phyloP scores from a whole-genome alignment of 2,113 vertebrate genomes.

The Odontophorus gujanensis region DNA sequence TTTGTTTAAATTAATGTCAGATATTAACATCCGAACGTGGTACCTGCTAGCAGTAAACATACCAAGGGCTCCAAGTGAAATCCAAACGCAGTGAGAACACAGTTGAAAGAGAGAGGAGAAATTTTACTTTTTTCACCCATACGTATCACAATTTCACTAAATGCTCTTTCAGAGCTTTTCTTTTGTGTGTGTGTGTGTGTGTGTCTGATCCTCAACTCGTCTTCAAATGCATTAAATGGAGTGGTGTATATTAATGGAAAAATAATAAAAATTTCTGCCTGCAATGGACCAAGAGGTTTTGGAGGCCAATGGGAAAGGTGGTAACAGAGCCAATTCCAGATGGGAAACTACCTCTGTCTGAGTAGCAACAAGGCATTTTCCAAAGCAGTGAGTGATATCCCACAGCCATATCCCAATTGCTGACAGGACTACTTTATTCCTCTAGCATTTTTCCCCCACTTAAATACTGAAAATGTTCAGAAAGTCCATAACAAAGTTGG shows the following conservation, averaged over 20 bases:
- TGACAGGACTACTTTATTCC: background rate
- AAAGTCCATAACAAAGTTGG: background rate
- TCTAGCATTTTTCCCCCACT: background rate
- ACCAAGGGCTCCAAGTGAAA: background rate
- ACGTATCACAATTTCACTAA: background rate
- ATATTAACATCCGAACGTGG: background rate
- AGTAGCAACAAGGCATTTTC: background rate
- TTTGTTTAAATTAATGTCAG: background rate
- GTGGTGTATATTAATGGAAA: background rate
- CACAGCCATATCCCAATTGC: background rate
- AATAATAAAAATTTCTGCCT: background rate
- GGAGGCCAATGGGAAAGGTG: background rate
- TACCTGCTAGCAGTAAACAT: background rate
- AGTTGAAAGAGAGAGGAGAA: rapidly evolving
- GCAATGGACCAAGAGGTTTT: background rate
- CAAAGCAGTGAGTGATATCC: background rate
- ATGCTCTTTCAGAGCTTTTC: background rate
- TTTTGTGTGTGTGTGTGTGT: background rate
- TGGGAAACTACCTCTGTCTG: background rate
- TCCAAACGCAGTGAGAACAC: background rate
- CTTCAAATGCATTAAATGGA: background rate
- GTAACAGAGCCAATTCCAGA: background rate
- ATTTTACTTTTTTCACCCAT: background rate
- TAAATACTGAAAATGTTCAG: background rate
- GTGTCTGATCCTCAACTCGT: background rate